phyloP scores from a whole-genome alignment of 2,888 invertebrate genomes.

The Panorpa germanica region DNA sequence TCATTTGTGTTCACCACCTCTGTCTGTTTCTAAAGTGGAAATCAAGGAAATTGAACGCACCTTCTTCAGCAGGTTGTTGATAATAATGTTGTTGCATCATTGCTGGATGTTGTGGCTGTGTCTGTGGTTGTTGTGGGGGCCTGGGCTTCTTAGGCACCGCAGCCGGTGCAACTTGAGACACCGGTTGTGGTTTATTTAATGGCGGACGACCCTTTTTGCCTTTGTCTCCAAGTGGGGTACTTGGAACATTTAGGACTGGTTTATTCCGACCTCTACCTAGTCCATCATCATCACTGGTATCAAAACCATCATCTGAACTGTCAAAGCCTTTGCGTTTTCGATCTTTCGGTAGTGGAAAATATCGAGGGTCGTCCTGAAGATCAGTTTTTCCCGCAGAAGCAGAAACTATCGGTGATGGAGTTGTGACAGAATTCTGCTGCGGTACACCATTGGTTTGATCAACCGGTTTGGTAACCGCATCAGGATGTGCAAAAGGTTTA shows the following conservation, averaged over 20 bases:
- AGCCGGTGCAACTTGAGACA: too few species aligned
- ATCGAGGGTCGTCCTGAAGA: slow-evolving; percentile 49
- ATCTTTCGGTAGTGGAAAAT: slow-evolving; percentile 53
- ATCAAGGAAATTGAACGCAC: slow-evolving; percentile 37
- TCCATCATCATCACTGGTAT: slow-evolving; percentile 32
- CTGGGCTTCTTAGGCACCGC: background rate
- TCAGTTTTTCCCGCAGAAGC: slow-evolving; percentile 26
- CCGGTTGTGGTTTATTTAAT: slow-evolving; percentile 25
- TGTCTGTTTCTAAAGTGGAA: slow-evolving; percentile 36
- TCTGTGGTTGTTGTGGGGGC: slow-evolving; percentile 4
- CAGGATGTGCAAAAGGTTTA: slow-evolving; percentile 13
- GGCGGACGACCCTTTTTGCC: slow-evolving; percentile 26
- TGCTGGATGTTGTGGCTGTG: slow-evolving; percentile 8
- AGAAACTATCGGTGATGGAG: slow-evolving; percentile 20
- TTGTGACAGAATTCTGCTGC: slow-evolving; percentile 28
- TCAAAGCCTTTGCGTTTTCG: slow-evolving; percentile 49
- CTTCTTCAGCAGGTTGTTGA: slow-evolving; percentile 36
- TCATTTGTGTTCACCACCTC: slow-evolving; percentile 37
- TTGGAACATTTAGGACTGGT: slow-evolving; percentile 32
- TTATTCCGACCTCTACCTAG: slow-evolving; percentile 25
- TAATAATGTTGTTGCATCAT: slow-evolving; percentile 37
- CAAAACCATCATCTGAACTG: slow-evolving; percentile 43
- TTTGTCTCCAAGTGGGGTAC: slow-evolving; percentile 28
- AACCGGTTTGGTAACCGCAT: slow-evolving; percentile 19
- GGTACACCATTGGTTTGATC: slow-evolving; percentile 27